Base-by-base conservation (phyloP, 2,113 vertebrate species). In the Chitala chitala region DNA sequence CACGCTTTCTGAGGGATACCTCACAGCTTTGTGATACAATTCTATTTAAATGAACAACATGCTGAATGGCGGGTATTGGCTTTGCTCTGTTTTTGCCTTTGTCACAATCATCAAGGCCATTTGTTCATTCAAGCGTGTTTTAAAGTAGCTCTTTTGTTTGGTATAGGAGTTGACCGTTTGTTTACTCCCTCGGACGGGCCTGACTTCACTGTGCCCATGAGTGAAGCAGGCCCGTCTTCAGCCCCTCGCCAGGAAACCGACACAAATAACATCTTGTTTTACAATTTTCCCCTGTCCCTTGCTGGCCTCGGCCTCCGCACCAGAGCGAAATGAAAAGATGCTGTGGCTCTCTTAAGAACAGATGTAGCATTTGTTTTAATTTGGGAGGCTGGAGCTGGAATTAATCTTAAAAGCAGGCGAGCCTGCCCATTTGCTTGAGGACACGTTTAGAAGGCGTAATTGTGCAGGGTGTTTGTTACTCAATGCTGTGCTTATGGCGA, bases 311-410 rank as follows among this genome's bases (percentile, higher is more conserved):
- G 22, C 69, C 54, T 24, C 33, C 5, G 10, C 54, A 10, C 54
- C 24, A 53, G n/a, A n/a, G n/a, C n/a, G n/a, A n/a, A n/a, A n/a
- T n/a, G n/a, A n/a, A n/a, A n/a, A n/a, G n/a, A n/a, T n/a, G n/a
- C n/a, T n/a, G 15, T 53, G 69, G n/a, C n/a, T 20, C 75, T 64
- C 59, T 8, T 24, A 36, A 69, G 64, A 61, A 20, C 66, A 44
- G 40, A 38, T 31, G 17, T 12, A 31, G 75, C 4, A n/a, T 13
- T 36, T 77, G 33, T 81, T 69, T 31, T 79, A 81, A 26, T 82
- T 79, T 64, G 77, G 79, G 82, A 17, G 79, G 80, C 83, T 78
- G 77, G 80, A 33, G 71, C 76, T 79, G 77, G 76, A 86, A 80
- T 83, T 75, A 77, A 81, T 78, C 73, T 66, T 59, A 76, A 20